Base-by-base conservation (phyloP, 1,140 invertebrate species). In the Carposina sasakii region DNA sequence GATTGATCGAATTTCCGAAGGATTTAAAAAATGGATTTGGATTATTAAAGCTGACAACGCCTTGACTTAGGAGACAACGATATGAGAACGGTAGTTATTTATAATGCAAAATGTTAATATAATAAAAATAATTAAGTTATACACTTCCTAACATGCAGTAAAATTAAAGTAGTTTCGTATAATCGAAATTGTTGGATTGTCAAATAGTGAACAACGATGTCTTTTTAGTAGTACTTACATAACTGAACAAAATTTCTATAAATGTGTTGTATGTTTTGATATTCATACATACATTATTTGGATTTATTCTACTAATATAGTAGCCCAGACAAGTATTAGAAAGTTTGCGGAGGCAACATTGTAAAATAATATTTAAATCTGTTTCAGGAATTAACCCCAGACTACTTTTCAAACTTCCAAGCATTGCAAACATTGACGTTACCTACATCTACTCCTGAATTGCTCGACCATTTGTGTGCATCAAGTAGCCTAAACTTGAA, bases 1-100 rank as follows among this genome's bases (percentile, higher is more conserved):
- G 71, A 28, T 50, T 84, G 10, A 64, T 77, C 26, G 75, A 84
- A 48, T 81, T 68, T 53, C 81, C 81, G 3, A 66, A 61, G 44
- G 81, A 84, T 50, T 65, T 84, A 21, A 76, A 81, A 42, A 84
- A 81, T 20, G 67, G 70, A 57, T 62, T 81, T 33, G 71, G 63
- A 9, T 46, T 83, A 41, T 75, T 56, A 15, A 81, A 78, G 52
- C 62, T 86, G 30, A 67, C n/a, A 79, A 57, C 71, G 81, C 54
- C 48, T 86, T 15, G 75, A 83, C 54, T 60, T 86, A 15, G 73
- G 76, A 23, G 74, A 71, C 47, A 86, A 86, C 31, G 78, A 79
- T 6, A 84, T 86, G 50, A 72, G 75, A 63, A 71, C 69, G 58
- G 73, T 81, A 72, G 48, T 52, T 19, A 15, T 24, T 41, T 46